Percentiles rank a stretch among this genome's conserved stretches.
Conservation (phyloP, 2,888 invertebrate species). For the Charanyca ferruginea region DNA sequence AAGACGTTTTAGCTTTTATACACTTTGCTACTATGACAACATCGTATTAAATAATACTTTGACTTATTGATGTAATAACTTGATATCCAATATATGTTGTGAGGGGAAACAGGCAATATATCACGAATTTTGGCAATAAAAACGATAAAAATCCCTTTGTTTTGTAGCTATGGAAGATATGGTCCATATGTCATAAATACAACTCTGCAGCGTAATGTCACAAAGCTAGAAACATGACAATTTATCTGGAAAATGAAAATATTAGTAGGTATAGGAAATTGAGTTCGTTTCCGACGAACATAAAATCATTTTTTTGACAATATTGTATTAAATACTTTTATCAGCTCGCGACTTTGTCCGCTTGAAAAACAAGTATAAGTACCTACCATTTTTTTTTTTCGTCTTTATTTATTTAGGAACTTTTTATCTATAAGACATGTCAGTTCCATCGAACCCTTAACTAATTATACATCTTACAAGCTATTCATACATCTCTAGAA, state of each 20-base stretch:
- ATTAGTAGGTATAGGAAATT: too few species aligned
- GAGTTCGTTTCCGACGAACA: constrained; percentile 1
- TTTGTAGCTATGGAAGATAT: constrained; percentile 38
- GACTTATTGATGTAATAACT: constrained; percentile 40
- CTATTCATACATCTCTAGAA: too few species aligned
- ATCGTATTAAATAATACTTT: constrained; percentile 37
- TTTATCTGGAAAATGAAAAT: constrained; percentile 15
- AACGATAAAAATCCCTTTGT: constrained; percentile 59
- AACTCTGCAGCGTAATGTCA: constrained; percentile 4
- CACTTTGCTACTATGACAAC: constrained; percentile 9
- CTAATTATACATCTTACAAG: too few species aligned
- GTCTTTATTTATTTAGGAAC: too few species aligned
- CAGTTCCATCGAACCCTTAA: too few species aligned
- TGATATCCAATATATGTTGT: constrained; percentile 42
- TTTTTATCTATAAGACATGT: too few species aligned
- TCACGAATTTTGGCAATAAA: constrained; percentile 59
- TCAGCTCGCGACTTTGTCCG: too few species aligned
- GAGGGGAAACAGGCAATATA: constrained; percentile 36
- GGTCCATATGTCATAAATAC: constrained; percentile 30
- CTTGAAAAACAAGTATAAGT: too few species aligned
- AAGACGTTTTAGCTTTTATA: constrained; percentile 1
- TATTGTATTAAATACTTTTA: constrained; percentile 12
- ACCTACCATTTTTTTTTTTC: too few species aligned
- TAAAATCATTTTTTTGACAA: neutral
- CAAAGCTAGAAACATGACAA: neutral